Conservation (phyloP, 2,888 invertebrate species). For the Cyclophora punctaria region DNA sequence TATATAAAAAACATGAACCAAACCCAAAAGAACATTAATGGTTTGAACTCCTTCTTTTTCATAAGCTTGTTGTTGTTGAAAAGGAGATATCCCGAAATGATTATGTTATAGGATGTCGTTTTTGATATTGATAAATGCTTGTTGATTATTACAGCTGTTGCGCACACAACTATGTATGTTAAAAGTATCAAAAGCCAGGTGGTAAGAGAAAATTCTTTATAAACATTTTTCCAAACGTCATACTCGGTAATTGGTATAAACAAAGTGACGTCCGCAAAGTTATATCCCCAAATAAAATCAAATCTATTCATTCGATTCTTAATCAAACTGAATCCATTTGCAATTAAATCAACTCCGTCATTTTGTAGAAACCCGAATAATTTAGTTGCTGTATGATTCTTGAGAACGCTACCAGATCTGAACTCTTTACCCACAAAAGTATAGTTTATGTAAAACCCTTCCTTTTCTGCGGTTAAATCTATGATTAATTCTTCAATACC, state of each 20-base stretch:
- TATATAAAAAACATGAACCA: conserved; percentile 47
- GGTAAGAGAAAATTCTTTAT: conserved; percentile 30
- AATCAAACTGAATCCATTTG: conserved; percentile 39
- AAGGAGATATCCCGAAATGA: conserved; percentile 34
- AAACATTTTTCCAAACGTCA: conserved; percentile 39
- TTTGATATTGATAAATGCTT: conserved; percentile 13
- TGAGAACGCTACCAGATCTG: conserved; percentile 29
- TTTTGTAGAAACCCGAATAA: conserved; percentile 31
- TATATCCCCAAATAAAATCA: conserved; percentile 43
- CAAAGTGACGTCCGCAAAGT: conserved; percentile 29
- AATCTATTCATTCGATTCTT: conserved; percentile 39
- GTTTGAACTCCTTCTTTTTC: conserved; percentile 27
- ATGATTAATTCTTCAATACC: conserved; percentile 46
- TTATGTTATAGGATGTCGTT: conserved; percentile 28
- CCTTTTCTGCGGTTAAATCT: conserved; percentile 29
- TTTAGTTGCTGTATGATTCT: conserved; percentile 40
- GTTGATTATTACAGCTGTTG: conserved; percentile 17
- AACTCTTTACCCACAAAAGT: conserved; percentile 4
- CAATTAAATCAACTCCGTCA: conserved; percentile 32
- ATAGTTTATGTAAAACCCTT: conserved; percentile 21
- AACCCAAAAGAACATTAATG: conserved; percentile 40
- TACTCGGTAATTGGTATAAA: conserved; percentile 30
- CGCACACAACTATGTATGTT: conserved; percentile 20
- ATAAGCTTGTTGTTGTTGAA: conserved; percentile 30
- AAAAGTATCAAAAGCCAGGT: conserved; percentile 40